Evolutionary conservation across 2,888 invertebrate species (phyloP), one percentile per base, ranked within the genome.

Genomic region (Gisinianus flammeolus): DNA sequence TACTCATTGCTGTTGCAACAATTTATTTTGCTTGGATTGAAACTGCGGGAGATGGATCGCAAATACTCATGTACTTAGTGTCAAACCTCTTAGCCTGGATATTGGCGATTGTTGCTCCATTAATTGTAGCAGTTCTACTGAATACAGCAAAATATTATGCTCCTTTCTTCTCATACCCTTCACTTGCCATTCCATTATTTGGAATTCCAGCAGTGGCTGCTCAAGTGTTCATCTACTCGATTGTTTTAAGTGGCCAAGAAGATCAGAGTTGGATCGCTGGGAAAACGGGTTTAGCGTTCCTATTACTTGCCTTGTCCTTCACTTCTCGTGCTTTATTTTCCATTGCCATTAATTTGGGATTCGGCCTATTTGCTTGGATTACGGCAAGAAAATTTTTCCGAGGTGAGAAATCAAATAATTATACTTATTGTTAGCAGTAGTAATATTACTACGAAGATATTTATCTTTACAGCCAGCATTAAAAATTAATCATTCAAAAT

Each of bases 131-230:
- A 12, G 56, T 79, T 0, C 77, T 83, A 12, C 73, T 84, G 0
- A 82, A 84, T 76, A 70, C 75, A 19, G 77, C 78, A 30, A 81
- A 81, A 35, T 84, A 82, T 69, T 77, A 80, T 24, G 83, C 79
- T 26, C 83, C 85, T 10, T 85, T 83, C 64, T 82, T 82, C 66
- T 80, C 83, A 2, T 82, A 84, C 52, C 83, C 85, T 4, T 76
- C 76, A 2, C 78, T 84, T 24, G 80, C 82, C 3, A 58, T 80
- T 24, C 35, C 31, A 30, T 72, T 84, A 8, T 83, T 83, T 76
- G 85, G 83, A 22, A 35, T 84, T 24, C 85, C 85, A 19, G 80
- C 81, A n/a, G 72, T 84, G 24, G 70, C 82, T 12, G 70, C 79
- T 24, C 83, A 85, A 79, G 79, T 80, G 0, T 28, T 82, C 16